A percentile compares a stretch with the other conserved stretches of the same genome.
phyloP scores from a whole-genome alignment of 2,797 vertebrate species.

The Poliocrania exsul region DNA sequence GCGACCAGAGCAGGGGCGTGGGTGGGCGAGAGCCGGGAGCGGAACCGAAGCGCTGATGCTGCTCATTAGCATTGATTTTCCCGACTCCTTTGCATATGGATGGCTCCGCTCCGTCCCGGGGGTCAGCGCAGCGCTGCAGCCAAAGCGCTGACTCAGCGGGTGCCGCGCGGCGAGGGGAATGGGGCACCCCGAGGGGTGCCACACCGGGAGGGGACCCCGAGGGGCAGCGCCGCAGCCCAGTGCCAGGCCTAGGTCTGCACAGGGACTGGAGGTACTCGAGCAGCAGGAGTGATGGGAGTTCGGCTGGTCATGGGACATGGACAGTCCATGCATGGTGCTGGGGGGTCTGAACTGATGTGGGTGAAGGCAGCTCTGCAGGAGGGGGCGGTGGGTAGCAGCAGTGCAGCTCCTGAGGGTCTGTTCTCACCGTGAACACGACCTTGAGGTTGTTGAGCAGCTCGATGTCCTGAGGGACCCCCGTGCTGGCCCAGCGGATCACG shows the following conservation, averaged over 20 bases:
- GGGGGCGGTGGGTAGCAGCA: not conserved
- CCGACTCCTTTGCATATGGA: not conserved
- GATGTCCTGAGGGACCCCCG: slow-evolving; percentile 51
- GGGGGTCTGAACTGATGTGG: fast-evolving
- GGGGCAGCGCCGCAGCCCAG: fast-evolving
- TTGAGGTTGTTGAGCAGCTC: slow-evolving; percentile 68
- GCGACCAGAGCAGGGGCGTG: not conserved
- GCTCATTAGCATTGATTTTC: slow-evolving; percentile 35
- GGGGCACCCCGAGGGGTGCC: not conserved
- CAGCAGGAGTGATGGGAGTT: fast-evolving
- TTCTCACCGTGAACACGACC: slow-evolving; percentile 59
- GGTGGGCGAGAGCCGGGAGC: not conserved
- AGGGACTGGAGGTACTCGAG: not conserved
- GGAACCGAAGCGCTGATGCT: not conserved
- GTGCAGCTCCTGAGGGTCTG: fast-evolving
- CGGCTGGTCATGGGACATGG: fast-evolving
- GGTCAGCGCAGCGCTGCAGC: not conserved
- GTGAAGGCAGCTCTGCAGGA: not conserved
- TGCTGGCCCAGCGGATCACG: slow-evolving; percentile 70
- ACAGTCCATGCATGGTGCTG: fast-evolving
- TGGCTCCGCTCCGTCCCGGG: not conserved
- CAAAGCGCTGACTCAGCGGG: not conserved
- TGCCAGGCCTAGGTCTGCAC: fast-evolving
- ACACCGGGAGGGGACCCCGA: not conserved
- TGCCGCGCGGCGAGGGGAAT: fast-evolving